Conservation (phyloP, 2,888 invertebrate genomes). For the Aquatica leii region DNA sequence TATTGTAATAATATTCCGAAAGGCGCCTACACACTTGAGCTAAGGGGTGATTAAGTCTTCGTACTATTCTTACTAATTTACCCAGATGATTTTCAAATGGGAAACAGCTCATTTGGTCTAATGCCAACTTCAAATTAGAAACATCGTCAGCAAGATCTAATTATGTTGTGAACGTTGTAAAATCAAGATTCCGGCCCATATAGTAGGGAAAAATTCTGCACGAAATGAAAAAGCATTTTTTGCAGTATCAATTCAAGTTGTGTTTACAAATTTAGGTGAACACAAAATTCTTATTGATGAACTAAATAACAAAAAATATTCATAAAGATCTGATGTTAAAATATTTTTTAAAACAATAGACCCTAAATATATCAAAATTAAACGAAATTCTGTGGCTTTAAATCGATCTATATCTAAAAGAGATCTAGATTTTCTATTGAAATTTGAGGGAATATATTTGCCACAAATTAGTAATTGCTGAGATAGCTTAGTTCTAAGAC, state of each 20-base stretch:
- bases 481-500: too few relatives aligned
- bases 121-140: neutral
- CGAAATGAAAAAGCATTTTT: neutral
- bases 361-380: neutral
- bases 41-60: neutral
- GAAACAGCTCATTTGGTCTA: constrained; percentile 7
- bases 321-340: constrained; percentile 14
- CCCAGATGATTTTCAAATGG: constrained; percentile 20
- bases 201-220: neutral
- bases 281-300: constrained; percentile 19
- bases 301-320: constrained; percentile 30
- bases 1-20: neutral
- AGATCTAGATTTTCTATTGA: too few relatives aligned
- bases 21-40: constrained; percentile 1
- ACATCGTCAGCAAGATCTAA: constrained; percentile 38
- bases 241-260: neutral
- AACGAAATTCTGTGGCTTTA: too few relatives aligned
- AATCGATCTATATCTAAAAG: too few relatives aligned
- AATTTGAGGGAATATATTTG: too few relatives aligned
- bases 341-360: constrained; percentile 22
- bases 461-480: too few relatives aligned
- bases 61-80: neutral
- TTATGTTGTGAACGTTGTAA: constrained; percentile 23
- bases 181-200: neutral
- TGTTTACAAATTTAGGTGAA: neutral